A percentile compares a stretch with the other conserved stretches of the same genome.
These are phyloP conservation scores for Ichneumoninae sp. DNA, from an alignment of 2,888 invertebrate genomes.

Conservation along the genomic window DNA sequence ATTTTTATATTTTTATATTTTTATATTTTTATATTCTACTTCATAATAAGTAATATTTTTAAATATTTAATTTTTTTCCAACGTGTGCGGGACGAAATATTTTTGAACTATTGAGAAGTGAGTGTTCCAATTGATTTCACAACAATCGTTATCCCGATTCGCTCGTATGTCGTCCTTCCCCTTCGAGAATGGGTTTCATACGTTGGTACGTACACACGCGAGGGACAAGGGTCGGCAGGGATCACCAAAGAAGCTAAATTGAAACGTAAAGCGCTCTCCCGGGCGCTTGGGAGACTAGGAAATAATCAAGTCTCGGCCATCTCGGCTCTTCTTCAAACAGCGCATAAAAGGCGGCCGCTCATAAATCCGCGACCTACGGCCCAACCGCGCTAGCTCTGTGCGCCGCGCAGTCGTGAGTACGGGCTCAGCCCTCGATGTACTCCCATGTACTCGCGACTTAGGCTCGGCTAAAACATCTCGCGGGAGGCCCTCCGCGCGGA, in stretches of 20 bases:
- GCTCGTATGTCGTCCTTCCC: not conserved
- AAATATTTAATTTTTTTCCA: not conserved
- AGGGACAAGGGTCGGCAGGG: constrained; percentile 39
- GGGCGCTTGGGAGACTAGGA: constrained; percentile 66
- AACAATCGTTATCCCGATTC: not conserved
- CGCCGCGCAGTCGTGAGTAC: constrained; percentile 30
- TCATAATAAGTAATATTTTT: not conserved
- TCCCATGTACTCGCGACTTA: constrained; percentile 34
- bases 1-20: no score
- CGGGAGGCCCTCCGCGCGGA: constrained; percentile 18
- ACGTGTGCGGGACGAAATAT: not conserved
- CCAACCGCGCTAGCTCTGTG: constrained; percentile 38
- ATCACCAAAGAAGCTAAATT: constrained; percentile 71
- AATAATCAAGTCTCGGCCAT: constrained; percentile 71
- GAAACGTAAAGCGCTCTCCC: constrained; percentile 70
- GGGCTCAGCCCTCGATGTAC: not conserved
- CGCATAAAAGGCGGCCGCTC: constrained; percentile 71
- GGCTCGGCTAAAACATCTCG: constrained; percentile 22
- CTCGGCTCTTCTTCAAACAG: constrained; percentile 70
- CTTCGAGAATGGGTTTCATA: not conserved
- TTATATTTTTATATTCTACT: no score
- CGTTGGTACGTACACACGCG: constrained; percentile 18
- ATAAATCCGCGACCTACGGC: constrained; percentile 72
- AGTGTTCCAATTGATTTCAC: not conserved
- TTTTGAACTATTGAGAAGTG: not conserved